Evolutionary conservation across 2,888 invertebrate genomes (phyloP).

Genomic region (Mesorhabditis sp.): DNA sequence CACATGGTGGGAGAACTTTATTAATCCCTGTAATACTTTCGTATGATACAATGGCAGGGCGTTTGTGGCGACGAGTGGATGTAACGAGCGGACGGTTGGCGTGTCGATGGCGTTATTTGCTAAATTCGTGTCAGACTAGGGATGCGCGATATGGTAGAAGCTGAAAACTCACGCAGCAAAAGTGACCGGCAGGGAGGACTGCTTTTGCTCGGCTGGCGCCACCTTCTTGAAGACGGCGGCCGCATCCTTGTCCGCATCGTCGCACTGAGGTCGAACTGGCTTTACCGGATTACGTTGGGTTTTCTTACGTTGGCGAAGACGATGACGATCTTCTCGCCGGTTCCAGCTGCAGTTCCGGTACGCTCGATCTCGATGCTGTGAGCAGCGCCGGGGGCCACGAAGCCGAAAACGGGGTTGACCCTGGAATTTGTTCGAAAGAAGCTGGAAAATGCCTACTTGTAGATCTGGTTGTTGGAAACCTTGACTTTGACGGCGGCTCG

Average conservation of each 20-base stretch:
- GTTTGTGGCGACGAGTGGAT: no score
- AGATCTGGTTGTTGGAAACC: slow-evolving; percentile 2
- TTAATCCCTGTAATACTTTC: no score
- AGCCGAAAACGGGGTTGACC: background rate
- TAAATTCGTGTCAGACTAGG: no score
- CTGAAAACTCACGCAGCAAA: background rate
- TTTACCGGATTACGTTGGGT: background rate
- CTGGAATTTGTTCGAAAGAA: background rate
- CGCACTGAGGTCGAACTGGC: background rate
- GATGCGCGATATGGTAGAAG: no score
- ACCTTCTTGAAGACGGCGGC: background rate
- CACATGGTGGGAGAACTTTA: no score
- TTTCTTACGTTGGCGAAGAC: background rate
- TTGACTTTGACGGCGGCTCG: slow-evolving; percentile 1
- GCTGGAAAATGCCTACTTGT: background rate
- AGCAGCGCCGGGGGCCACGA: background rate
- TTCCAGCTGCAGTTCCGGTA: background rate
- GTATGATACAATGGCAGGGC: no score
- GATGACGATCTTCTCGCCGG: background rate
- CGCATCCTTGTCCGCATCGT: background rate
- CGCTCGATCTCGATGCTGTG: slow-evolving; percentile 1
- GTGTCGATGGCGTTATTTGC: no score
- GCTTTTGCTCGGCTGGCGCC: background rate
- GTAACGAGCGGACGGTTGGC: no score
- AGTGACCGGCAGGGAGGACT: background rate